A percentile compares a stretch with the other conserved stretches of the same genome.
Evolutionary conservation across 37 sponge, comb jelly and placozoan species (phyloP).

Genomic region (Ephydatia muelleri): DNA sequence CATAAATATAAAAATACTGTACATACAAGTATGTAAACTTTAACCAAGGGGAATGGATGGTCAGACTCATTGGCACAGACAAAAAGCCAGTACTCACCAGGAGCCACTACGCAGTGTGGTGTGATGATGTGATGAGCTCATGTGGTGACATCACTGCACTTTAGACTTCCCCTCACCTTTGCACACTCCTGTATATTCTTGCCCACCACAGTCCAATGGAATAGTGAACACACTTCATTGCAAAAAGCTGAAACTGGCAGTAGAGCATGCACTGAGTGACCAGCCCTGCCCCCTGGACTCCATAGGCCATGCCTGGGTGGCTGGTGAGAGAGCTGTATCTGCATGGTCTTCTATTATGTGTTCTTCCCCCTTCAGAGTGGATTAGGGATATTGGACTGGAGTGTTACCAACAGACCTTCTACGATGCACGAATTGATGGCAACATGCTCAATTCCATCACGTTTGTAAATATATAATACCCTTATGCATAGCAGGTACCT

Average conservation of each 20-base stretch:
- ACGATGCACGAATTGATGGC: constrained; percentile 67
- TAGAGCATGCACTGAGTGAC: constrained; percentile 56
- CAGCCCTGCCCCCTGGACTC: constrained; percentile 17
- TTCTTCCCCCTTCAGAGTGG: constrained; percentile 52
- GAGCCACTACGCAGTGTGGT: no score
- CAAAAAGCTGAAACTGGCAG: constrained; percentile 69
- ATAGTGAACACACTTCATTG: constrained; percentile 62
- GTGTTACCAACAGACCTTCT: constrained; percentile 61
- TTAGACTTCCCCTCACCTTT: neutral
- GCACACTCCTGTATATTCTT: neutral
- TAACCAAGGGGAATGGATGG: no score
- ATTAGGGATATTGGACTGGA: constrained; percentile 73
- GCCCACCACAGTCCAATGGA: constrained; percentile 32
- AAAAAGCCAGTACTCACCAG: no score
- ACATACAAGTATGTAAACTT: no score
- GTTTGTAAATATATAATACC: constrained; percentile 33
- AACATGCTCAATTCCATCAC: constrained; percentile 63
- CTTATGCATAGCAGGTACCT: neutral
- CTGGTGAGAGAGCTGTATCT: constrained; percentile 10
- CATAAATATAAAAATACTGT: no score
- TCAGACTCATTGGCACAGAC: no score
- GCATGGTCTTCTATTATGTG: no score
- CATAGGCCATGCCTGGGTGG: constrained; percentile 71
- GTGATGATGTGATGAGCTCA: no score
- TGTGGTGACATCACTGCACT: neutral